These are phyloP conservation scores for Typhlichthys eigenmanni DNA, from an alignment of 2,797 vertebrate species.

Conservation along the genomic window DNA sequence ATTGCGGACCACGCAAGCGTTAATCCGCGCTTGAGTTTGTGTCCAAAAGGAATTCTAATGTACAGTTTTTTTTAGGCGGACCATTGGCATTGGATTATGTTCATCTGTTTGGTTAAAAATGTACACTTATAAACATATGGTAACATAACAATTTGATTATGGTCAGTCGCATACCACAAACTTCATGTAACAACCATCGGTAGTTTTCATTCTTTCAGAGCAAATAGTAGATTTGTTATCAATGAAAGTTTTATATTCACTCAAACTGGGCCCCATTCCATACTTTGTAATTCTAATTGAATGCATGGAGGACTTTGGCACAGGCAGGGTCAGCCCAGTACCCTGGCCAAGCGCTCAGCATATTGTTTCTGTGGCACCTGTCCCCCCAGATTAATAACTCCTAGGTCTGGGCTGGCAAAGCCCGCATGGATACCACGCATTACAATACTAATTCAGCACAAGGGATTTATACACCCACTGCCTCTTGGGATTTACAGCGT, in stretches of 20 bases:
- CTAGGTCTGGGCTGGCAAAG: slow-evolving; percentile 66
- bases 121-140: no score
- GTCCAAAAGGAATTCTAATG: background rate
- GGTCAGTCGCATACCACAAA: background rate
- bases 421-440: slow-evolving; percentile 68
- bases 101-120: no score
- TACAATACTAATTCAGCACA: slow-evolving; percentile 75
- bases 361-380: slow-evolving; percentile 75
- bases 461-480: slow-evolving; percentile 66
- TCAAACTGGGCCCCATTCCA: slow-evolving; percentile 54
- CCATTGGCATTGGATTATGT: no score
- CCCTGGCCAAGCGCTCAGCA: slow-evolving; percentile 63
- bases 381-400: slow-evolving; percentile 75
- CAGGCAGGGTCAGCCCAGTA: slow-evolving; percentile 56
- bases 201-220: slow-evolving; percentile 9
- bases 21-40: background rate
- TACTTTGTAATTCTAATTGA: slow-evolving; percentile 66
- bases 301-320: slow-evolving; percentile 58
- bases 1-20: slow-evolving; percentile 9
- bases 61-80: background rate
- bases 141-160: no score
- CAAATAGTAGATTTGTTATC: slow-evolving; percentile 26
- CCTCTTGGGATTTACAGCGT: slow-evolving; percentile 69
- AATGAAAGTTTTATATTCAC: slow-evolving; percentile 26
- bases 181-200: slow-evolving; percentile 14